Evolutionary conservation across 23 tunicate genomes (phyloP), one percentile per base, ranked within the genome.

Genomic region (Oikopleura dioica): DNA sequence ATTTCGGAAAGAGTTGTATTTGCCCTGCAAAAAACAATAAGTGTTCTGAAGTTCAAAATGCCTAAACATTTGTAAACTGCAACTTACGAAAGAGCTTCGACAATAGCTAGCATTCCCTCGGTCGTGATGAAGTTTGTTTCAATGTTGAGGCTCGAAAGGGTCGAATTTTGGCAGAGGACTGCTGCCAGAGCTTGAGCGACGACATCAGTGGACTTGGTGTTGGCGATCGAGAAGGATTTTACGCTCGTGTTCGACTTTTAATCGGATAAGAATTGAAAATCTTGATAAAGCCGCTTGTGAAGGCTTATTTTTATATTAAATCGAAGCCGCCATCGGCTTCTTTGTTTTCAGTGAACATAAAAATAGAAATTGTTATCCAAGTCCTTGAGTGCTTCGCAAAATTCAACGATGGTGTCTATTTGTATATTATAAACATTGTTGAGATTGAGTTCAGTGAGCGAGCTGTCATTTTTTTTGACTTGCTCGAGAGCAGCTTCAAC

Each of bases 341-440:
- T n/a, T n/a, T n/a, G n/a, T n/a, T n/a, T n/a, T n/a, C n/a, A n/a
- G n/a, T n/a, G n/a, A n/a, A n/a, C n/a, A n/a, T n/a, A n/a, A n/a
- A n/a, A n/a, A n/a, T n/a, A n/a, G n/a, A n/a, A n/a, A n/a, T n/a
- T n/a, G n/a, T n/a, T n/a, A n/a, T n/a, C n/a, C n/a, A n/a, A n/a
- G n/a, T n/a, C 50, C 37, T 87, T 87, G 37, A 87, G 21, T 1
- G 84, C 79, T 50, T 87, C 95, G 36, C 87, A 84, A 78, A 83
- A 87, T 23, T 84, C 88, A 38, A 81, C 79, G 75, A 88, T 38
- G 23, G 88, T 88, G 78, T 84, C 88, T 12, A 88, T 84, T 35
- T 85, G 88, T 1, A 88, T 82, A 50, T 88, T 88, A 77, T 88
- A 84, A 23, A 88, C 84, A 81, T 88, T 88, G 51, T 88, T 88